Base-by-base conservation (phyloP, 1,140 invertebrate genomes). In the Stenopsyche tienmushanensis region DNA sequence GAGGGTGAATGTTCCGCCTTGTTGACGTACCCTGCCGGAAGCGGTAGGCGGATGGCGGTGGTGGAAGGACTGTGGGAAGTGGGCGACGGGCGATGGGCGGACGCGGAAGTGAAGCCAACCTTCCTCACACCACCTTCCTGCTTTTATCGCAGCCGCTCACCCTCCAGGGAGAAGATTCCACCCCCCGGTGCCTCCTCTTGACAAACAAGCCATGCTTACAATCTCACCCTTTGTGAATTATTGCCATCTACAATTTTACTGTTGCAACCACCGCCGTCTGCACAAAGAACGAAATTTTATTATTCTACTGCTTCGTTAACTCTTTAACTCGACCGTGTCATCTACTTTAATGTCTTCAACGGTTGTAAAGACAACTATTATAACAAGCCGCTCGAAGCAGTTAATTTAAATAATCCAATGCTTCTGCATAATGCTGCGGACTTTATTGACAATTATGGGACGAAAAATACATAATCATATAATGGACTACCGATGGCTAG, bases 21-120 rank as follows among this genome's bases (percentile, higher is more conserved):
- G 39, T 66, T 18, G 58, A 57, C 21, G 26, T 50, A 39, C 44
- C 42, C 34, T 52, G 58, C 65, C 58, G 65, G 58, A 66, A 66
- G 65, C 50, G 49, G 49, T 62, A 44, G 60, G 60, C 47, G 47
- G 55, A 17, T 17, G 25, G 44, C 25, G 42, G 17, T 34, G 42
- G 52, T 45, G 25, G 29, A 21, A 7, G 54, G 55, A 24, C 20
- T 57, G 47, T 24, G n/a, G 39, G 29, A 39, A 39, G 52, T 20
- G 24, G 62, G 18, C 7, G 47, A 24, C 15, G 2, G 18, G 18
- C 25, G 13, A 26, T 15, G 47, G 55, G 23, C 18, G 15, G 25
- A 62, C 17, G 55, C 67, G 67, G 66, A 69, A 69, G 66, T 69
- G 57, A 52, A 62, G 42, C 59, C 45, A 20, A 15, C 49, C 60